phyloP scores from a whole-genome alignment of 2,113 vertebrate genomes.

The Percopsis transmontana region DNA sequence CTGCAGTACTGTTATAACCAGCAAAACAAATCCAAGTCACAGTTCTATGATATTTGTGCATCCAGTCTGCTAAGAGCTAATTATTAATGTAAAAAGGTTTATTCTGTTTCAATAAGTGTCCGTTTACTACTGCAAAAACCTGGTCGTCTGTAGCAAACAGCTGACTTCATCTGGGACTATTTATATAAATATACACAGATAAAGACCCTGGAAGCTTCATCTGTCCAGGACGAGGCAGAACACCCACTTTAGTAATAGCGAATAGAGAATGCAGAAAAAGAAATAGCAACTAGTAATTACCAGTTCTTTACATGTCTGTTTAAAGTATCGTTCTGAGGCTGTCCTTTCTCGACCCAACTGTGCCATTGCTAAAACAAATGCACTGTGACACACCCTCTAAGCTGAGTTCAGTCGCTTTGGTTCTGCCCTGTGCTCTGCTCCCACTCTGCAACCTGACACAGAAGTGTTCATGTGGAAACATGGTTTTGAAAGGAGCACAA shows the following conservation, averaged over 20 bases:
- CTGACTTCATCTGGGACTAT: not conserved
- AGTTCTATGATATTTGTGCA: too few species aligned
- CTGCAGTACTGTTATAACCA: not conserved
- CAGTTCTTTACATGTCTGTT: constrained; percentile 24
- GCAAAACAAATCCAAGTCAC: not conserved
- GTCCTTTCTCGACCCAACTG: constrained; percentile 35
- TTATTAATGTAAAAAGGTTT: not conserved
- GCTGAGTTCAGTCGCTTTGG: constrained; percentile 25
- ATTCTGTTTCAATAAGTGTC: not conserved
- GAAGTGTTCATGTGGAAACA: not conserved
- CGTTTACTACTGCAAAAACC: constrained; percentile 5
- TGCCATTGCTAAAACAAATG: constrained; percentile 45
- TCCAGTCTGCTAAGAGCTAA: not conserved
- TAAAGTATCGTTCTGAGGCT: constrained; percentile 30
- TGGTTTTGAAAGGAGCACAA: constrained; percentile 1
- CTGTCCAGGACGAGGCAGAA: constrained; percentile 37
- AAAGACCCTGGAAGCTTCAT: constrained; percentile 6
- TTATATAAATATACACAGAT: constrained; percentile 1
- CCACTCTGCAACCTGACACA: constrained; percentile 1
- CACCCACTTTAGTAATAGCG: constrained; percentile 21
- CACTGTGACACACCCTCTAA: constrained; percentile 43
- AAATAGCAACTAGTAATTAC: constrained; percentile 49
- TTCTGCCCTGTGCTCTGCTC: constrained; percentile 22
- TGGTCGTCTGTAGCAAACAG: constrained; percentile 18
- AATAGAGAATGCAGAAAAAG: constrained; percentile 24